These are phyloP conservation scores for Aspidiotus destructor DNA, from an alignment of 2,888 invertebrate species.

Conservation along the genomic window DNA sequence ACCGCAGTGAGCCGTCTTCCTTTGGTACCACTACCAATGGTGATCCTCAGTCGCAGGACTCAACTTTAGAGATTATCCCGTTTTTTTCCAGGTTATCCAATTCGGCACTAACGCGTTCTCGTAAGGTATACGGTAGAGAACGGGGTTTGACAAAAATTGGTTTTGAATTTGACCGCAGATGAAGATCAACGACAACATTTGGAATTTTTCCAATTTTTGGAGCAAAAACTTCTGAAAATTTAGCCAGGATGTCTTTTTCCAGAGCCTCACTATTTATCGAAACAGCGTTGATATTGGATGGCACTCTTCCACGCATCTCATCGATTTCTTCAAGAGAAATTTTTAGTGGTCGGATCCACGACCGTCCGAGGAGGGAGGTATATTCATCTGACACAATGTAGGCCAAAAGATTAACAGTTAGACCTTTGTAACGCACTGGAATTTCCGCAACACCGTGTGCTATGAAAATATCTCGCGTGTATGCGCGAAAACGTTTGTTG, in stretches of 20 bases:
- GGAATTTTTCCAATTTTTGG: not conserved
- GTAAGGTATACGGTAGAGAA: not conserved
- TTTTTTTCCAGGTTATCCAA: not conserved
- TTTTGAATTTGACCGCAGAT: not conserved
- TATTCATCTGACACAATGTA: too few species aligned
- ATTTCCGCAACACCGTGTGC: too few species aligned
- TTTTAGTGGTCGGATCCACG: not conserved
- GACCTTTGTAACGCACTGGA: too few species aligned
- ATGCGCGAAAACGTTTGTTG: not conserved
- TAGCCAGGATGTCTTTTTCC: not conserved
- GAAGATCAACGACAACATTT: not conserved
- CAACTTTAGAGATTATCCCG: not conserved
- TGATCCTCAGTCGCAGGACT: constrained; percentile 33
- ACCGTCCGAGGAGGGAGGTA: too few species aligned
- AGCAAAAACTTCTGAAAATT: not conserved
- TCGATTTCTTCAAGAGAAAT: not conserved
- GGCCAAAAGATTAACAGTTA: too few species aligned
- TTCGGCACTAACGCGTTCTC: not conserved
- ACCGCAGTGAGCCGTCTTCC: constrained; percentile 17
- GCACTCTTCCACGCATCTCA: not conserved
- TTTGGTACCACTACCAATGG: constrained; percentile 21
- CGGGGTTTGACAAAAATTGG: not conserved
- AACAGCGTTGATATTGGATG: not conserved
- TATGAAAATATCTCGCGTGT: too few species aligned
- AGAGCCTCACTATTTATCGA: not conserved